A percentile compares a stretch with the other conserved stretches of the same genome.
Evolutionary conservation across 37 sponge, comb jelly and placozoan species (phyloP).

Genomic region (Aplysina aerophoba): DNA sequence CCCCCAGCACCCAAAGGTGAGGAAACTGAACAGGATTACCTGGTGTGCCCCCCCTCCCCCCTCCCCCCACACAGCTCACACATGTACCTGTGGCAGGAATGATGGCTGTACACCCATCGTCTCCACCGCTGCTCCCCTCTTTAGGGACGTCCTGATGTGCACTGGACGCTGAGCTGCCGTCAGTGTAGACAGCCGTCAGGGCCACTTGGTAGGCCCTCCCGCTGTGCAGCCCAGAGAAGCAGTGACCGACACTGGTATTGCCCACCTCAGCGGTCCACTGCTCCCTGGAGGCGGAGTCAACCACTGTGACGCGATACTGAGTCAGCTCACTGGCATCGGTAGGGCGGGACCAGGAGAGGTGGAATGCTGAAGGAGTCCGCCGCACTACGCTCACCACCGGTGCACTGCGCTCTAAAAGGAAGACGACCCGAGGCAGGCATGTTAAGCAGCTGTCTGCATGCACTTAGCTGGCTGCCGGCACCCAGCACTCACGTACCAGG

Average conservation of each 20-base stretch:
- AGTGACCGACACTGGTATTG: background rate
- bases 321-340: background rate
- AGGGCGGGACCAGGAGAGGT: conserved; percentile 1
- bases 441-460: too few relatives aligned
- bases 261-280: background rate
- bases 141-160: too few relatives aligned
- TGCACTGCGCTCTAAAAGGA: background rate
- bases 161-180: background rate
- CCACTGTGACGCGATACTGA: background rate
- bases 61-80: too few relatives aligned
- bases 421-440: background rate
- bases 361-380: background rate
- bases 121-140: too few relatives aligned
- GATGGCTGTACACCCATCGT: too few relatives aligned
- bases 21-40: too few relatives aligned
- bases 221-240: background rate
- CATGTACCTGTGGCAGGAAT: too few relatives aligned
- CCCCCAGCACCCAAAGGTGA: too few relatives aligned
- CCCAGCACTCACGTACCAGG: conserved; percentile 2
- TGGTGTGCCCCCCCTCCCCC: too few relatives aligned
- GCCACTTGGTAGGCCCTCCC: background rate
- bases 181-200: background rate
- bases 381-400: too few relatives aligned
- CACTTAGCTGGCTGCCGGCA: too few relatives aligned
- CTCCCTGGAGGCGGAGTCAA: background rate